Evolutionary conservation across 1,140 invertebrate species (phyloP), one percentile per base, ranked within the genome.

Genomic region (Trichoplusia ni): DNA sequence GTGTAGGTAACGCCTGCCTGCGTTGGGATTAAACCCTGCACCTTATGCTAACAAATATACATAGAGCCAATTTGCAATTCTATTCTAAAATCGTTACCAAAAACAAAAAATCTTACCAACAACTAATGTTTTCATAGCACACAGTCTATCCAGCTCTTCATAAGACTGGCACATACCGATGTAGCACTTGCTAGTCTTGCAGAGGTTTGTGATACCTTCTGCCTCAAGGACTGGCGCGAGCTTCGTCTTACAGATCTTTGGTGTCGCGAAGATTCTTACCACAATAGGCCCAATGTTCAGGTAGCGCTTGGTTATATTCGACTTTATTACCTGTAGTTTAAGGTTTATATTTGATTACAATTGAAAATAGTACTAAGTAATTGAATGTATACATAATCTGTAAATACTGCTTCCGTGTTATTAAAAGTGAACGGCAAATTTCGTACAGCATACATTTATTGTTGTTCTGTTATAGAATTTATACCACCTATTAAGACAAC

Each of bases 261-360:
- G 53, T 0, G 14, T 9, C 3, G 5, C 13, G 53, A 27, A 56
- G 2, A 42, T 25, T 3, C 53, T 14, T 0, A 56, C 3, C 37
- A 40, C n/a, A n/a, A 40, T 38, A 2, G 58, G 18, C 2, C 19
- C 29, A 5, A 49, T n/a, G 4, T 33, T 33, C 1, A 47, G 6
- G 0, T 27, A 5, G 11, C 58, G 58, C 11, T 25, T 60, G 1
- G 42, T 79, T 75, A 11, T 81, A 71, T 35, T 91, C 81, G 61
- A 81, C 75, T 42, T 84, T 74, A 70, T 86, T 77, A 64, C 75
- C 73, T 21, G 80, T 78, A 27, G 77, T 11, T n/a, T n/a, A n/a
- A n/a, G n/a, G n/a, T n/a, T n/a, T n/a, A n/a, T n/a, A n/a, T 6
- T 5, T 38, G 13, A 5, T 38, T 13, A 38, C 16, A 6, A 29